Evolutionary conservation across 2,888 invertebrate species (phyloP), one percentile per base, ranked within the genome.

Genomic region (Magallana nippona): DNA sequence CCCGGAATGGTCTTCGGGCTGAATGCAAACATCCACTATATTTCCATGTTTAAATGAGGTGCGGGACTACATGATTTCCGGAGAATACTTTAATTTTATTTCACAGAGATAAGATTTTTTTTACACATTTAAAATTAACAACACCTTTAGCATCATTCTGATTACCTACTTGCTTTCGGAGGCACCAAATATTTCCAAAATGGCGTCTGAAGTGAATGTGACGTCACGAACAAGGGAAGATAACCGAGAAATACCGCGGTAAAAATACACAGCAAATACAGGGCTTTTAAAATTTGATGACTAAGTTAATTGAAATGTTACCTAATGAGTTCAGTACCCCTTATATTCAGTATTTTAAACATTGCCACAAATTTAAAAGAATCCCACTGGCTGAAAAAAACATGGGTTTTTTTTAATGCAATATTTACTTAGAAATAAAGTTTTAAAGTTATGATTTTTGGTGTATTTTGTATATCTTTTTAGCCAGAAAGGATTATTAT

Each of bases 1-100:
- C 85, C 78, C 85, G 85, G 85, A 71, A 62, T 82, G 79, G 83
- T 81, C 79, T 79, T 79, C 85, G 85, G 85, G 85, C 85, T 82
- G 83, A 85, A 85, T 85, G 82, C 17, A 22, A 80, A 10, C 17
- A 58, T 78, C 82, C 55, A 71, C 71, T 71, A 22, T 10, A 13
- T 15, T 71, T 63, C n/a, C 62, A 15, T 62, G 62, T 81, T 81
- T 60, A 32, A 27, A 71, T 71, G 22, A 71, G 22, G 71, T 71
- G 71, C 71, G 71, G 71, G 71, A 71, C 27, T 71, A 22, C 32
- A 22, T 71, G 27, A 27, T 11, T 71, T 71, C 32, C 15, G 15
- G 11, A 11, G 19, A 27, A 15, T 27, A 71, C 15, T 27, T 71
- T 5, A 71, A 71, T 71, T 60, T 32, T 71, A 71, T 71, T 71